phyloP scores from a whole-genome alignment of 2,113 vertebrate genomes.

The Xyliphius kryptos region DNA sequence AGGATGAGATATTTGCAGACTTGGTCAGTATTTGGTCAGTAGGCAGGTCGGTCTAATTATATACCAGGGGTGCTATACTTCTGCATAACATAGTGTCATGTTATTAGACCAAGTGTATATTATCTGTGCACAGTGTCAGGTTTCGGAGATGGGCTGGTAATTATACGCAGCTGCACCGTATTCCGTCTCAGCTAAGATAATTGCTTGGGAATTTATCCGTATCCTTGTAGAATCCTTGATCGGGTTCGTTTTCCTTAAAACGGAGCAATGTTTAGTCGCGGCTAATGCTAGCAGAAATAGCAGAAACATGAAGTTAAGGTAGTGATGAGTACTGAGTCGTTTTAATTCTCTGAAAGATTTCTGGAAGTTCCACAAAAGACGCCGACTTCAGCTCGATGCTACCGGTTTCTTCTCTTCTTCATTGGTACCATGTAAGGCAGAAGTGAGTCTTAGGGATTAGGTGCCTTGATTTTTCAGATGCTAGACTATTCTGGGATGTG shows the following conservation, averaged over 20 bases:
- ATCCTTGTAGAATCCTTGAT: background rate
- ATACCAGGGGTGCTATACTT: too few species aligned
- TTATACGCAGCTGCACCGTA: background rate
- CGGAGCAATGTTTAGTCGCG: too few species aligned
- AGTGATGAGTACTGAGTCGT: background rate
- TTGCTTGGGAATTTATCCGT: background rate
- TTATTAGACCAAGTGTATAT: too few species aligned
- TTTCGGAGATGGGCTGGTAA: background rate
- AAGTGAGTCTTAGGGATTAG: constrained; percentile 7
- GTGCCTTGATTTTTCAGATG: constrained; percentile 12
- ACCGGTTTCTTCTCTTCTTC: background rate
- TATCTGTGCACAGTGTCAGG: too few species aligned
- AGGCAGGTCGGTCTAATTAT: too few species aligned
- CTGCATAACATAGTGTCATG: too few species aligned
- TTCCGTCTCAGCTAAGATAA: too few species aligned
- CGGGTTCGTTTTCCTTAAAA: background rate
- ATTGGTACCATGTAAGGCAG: constrained; percentile 6
- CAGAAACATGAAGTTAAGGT: background rate
- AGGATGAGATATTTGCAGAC: too few species aligned
- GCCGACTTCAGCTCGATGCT: background rate
- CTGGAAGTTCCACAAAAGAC: background rate
- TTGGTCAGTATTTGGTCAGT: too few species aligned
- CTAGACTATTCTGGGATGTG: constrained; percentile 11
- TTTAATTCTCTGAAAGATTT: background rate
- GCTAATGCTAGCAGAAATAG: background rate